Percentiles rank a stretch among this genome's conserved stretches.
phyloP scores from a whole-genome alignment of 2,113 vertebrate genomes.

The Eurypyga helias region DNA sequence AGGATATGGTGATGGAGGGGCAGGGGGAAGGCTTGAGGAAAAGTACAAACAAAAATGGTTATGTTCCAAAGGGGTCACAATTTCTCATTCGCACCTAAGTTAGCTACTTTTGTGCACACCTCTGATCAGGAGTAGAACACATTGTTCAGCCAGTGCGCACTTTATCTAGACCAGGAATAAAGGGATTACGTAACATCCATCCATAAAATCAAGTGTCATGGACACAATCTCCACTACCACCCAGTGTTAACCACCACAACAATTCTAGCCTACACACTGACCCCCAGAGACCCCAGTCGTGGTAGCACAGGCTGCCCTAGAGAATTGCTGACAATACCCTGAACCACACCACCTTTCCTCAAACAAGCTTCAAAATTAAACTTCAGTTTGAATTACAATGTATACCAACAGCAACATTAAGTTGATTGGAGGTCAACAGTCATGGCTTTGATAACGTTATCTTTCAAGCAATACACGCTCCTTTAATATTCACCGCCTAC shows the following conservation, averaged over 20 bases:
- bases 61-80: background rate
- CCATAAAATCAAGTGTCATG: background rate
- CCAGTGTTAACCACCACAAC: background rate
- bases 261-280: background rate
- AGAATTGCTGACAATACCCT: background rate
- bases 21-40: background rate
- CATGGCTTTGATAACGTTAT: rapidly evolving
- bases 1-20: background rate
- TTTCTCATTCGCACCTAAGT: background rate
- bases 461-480: background rate
- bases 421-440: background rate
- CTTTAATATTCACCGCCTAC: background rate
- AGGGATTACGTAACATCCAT: background rate
- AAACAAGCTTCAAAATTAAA: background rate
- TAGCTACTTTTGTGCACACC: background rate
- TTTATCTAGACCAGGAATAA: background rate
- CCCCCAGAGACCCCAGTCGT: background rate
- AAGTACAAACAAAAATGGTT: background rate
- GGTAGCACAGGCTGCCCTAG: background rate
- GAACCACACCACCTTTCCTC: background rate
- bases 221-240: background rate
- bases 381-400: background rate
- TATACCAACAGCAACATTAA: background rate
- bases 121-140: background rate
- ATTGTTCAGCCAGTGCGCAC: rapidly evolving